Evolutionary conservation across 2,113 vertebrate genomes (phyloP), one percentile per base, ranked within the genome.

Genomic region (Rhabdornis inornatus): DNA sequence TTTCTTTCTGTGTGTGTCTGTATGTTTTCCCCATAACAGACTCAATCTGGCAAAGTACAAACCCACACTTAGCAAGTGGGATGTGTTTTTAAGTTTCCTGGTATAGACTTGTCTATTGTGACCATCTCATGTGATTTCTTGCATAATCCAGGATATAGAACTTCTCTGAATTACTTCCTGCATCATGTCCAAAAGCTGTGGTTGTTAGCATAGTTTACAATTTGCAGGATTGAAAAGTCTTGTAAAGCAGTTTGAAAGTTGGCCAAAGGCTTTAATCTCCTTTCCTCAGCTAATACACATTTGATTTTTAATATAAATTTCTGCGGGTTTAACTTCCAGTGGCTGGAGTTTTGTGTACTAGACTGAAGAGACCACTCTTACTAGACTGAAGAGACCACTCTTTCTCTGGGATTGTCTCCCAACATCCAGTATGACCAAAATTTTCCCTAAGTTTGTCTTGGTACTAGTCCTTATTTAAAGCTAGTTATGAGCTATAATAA

Each of bases 111-210:
- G 22, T 49, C 24, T 47, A 18, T 71, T 84, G 81, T 79, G 53
- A 87, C 42, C 8, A 57, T 53, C 49, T 90, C 22, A 16, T 90
- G 37, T 91, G 74, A 95, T 84, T 82, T 68, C 74, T 94, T 94
- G 40, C 49, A 49, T 44, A 94, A 96, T 82, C 18, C 49, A 72
- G 74, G 40, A 78, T 75, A 79, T 1, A 35, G 6, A 79, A 79
- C 30, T 84, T 95, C 91, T 92, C 80, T 75, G 80, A 91, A 95
- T 69, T 84, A 49, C 70, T 91, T 95, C 91, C 78, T 95, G 30
- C 35, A 77, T 72, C 35, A 42, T 8, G 21, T 63, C 30, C 63
- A 65, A 47, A 57, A 77, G 72, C 56, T 81, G 71, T 81, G 8
- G 10, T 55, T 78, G 47, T 68, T 64, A 56, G 19, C 33, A 14